Evolutionary conservation across 1,140 invertebrate genomes (phyloP), one percentile per base, ranked within the genome.

Genomic region (Chironomus striatipennis): DNA sequence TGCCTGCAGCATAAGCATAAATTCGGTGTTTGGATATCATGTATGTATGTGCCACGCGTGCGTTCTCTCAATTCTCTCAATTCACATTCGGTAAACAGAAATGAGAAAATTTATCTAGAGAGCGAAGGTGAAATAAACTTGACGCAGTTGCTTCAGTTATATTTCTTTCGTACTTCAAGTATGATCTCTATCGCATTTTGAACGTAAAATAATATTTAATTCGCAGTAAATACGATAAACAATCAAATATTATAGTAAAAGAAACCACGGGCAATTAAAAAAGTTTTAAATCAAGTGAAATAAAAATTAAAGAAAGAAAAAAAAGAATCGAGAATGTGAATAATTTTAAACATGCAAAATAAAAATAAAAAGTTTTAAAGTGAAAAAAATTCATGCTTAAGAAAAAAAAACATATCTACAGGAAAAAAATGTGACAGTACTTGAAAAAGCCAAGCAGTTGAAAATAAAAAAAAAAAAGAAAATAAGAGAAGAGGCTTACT

Each of bases 351-450:
- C 2, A 47, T 47, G 15, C 43, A 47, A 47, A 47, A 47, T 4
- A 12, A 47, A 47, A 47, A 47, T 47, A 47, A 47, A 57, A 57
- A 15, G 24, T 34, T 34, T 34, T 47, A 7, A 47, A 57, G n/a
- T n/a, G 47, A 57, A 57, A 57, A 43, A 47, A 1, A 3, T 15
- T 57, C n/a, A n/a, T 57, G 47, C 12, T 57, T 57, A 57, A 57
- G n/a, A 57, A 57, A 57, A 57, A 15, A 57, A 57, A n/a, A n/a
- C 47, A 57, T 57, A 57, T n/a, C n/a, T 57, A 57, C 12, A 57
- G 47, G 47, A 57, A 57, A 57, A 57, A 57, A 57, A 57, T 12
- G 12, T 12, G n/a, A 57, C 12, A n/a, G 47, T n/a, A 57, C 47
- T 12, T n/a, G n/a, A 57, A 57, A 57, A n/a, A 57, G 5, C 47